Evolutionary conservation across 2,797 vertebrate species (phyloP), one percentile per base, ranked within the genome.

Genomic region (Phrynocephalus vlangalii): DNA sequence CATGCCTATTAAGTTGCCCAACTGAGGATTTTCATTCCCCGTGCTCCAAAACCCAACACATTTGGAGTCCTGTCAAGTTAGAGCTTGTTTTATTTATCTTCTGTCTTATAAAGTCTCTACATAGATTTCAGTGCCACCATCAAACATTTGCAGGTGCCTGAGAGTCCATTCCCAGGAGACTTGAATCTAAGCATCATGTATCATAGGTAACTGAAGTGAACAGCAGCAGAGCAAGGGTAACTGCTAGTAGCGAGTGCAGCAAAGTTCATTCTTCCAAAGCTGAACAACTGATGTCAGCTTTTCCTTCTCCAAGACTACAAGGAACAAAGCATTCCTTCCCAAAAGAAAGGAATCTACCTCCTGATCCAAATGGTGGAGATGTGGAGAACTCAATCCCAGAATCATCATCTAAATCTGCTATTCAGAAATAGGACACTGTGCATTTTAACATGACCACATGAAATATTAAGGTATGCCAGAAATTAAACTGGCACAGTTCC

Each of bases 271-370:
- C 18, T 79, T 84, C 67, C 76, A 88, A 79, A 56, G 9, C 67
- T 79, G 56, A 88, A 87, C 68, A 73, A 86, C 44, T 52, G 22
- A 20, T 88, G 56, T 82, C 33, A 48, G 44, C 63, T 28, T 56
- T 71, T 72, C 52, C 52, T 8, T 11, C 20, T 18, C 63, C 48
- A 66, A 48, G 30, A 66, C 5, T 79, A 66, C n/a, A 50, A 33
- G 48, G 76, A 72, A 79, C 67, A 72, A 84, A 84, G 33, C 22
- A 66, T 80, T 79, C 26, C 52, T 84, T 84, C 38, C 28, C 77
- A 88, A 63, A 79, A 72, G 81, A 79, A 82, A 88, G 28, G 52
- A 73, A 79, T 44, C 26, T 8, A 28, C 24, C 30, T 79, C 28
- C n/a, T 26, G 78, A 20, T 30, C 67, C 15, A 24, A 78, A 66